A percentile compares a stretch with the other conserved stretches of the same genome.
Evolutionary conservation across 2,797 vertebrate species (phyloP).

Genomic region (Protosalanx chinensis): DNA sequence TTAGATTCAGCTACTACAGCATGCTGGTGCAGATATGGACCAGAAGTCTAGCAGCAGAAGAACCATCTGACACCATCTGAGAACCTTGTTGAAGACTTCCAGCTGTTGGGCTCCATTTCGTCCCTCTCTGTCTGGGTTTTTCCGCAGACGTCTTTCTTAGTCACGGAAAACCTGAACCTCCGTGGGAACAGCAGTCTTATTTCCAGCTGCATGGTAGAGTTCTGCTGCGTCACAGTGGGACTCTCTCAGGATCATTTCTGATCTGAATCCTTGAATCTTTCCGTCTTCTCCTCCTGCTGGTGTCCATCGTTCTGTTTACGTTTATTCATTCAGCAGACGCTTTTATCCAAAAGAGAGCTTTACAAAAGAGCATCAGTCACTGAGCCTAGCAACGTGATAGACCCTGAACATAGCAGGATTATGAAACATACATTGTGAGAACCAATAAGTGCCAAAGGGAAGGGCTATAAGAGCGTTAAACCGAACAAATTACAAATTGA

Average conservation of each 20-base stretch:
- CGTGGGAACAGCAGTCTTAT: not conserved
- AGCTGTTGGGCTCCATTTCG: not conserved
- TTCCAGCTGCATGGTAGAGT: not conserved
- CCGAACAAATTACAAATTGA: too few relatives aligned
- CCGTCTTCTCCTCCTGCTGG: not conserved
- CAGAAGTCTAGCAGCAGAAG: too few relatives aligned
- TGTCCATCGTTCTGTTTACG: not conserved
- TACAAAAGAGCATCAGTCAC: too few relatives aligned
- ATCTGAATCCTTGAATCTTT: not conserved
- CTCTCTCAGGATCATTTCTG: not conserved
- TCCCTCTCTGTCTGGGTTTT: not conserved
- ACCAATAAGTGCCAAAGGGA: too few relatives aligned
- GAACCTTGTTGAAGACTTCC: not conserved
- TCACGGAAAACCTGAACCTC: not conserved
- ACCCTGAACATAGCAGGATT: too few relatives aligned
- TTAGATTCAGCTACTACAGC: too few relatives aligned
- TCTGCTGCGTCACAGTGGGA: not conserved
- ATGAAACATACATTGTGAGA: too few relatives aligned
- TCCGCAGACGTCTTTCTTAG: not conserved
- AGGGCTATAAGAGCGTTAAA: too few relatives aligned
- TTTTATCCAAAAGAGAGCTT: too few relatives aligned
- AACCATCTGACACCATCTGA: not conserved
- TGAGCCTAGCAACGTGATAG: too few relatives aligned
- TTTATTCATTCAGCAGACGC: too few relatives aligned
- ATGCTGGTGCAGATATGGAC: too few relatives aligned